These are phyloP conservation scores for Lytechinus pictus DNA, from an alignment of 35 echinoderm and acorn worm species.

Conservation along the genomic window DNA sequence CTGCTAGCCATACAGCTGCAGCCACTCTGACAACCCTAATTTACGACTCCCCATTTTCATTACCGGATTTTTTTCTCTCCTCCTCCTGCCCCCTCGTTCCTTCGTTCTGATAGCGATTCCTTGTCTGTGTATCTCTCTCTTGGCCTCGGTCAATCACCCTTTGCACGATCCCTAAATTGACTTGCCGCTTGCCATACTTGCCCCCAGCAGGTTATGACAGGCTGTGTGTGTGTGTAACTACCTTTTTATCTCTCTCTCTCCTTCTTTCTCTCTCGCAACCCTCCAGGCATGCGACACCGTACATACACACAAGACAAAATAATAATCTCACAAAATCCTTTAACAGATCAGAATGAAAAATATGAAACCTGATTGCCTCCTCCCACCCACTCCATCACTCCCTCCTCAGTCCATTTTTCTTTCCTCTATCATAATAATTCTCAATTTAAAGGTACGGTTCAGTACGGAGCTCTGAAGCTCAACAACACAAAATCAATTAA, in stretches of 20 bases:
- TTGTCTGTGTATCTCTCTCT: neutral
- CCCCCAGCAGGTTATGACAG: constrained; percentile 44
- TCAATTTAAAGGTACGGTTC: neutral
- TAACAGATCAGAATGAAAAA: constrained; percentile 5
- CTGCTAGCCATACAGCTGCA: constrained; percentile 51
- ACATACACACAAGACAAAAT: constrained; percentile 9
- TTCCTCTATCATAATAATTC: neutral
- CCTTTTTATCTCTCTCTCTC: neutral
- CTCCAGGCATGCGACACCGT: neutral
- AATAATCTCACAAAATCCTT: constrained; percentile 20
- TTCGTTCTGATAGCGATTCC: neutral
- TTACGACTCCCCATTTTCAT: constrained; percentile 59
- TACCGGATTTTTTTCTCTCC: constrained; percentile 14
- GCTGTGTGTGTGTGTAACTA: constrained; percentile 7
- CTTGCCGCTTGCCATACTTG: neutral
- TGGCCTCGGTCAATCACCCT: constrained; percentile 55
- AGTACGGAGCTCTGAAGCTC: neutral
- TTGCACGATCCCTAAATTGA: constrained; percentile 21
- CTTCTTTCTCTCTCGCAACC: neutral
- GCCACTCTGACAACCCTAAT: constrained; percentile 52
- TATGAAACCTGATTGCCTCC: neutral
- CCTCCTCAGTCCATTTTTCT: neutral
- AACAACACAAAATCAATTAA: neutral
- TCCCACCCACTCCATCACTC: constrained; percentile 28
- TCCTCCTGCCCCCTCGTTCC: neutral